Evolutionary conservation across 2,888 invertebrate species (phyloP).

Genomic region (Electrophaes corylata): DNA sequence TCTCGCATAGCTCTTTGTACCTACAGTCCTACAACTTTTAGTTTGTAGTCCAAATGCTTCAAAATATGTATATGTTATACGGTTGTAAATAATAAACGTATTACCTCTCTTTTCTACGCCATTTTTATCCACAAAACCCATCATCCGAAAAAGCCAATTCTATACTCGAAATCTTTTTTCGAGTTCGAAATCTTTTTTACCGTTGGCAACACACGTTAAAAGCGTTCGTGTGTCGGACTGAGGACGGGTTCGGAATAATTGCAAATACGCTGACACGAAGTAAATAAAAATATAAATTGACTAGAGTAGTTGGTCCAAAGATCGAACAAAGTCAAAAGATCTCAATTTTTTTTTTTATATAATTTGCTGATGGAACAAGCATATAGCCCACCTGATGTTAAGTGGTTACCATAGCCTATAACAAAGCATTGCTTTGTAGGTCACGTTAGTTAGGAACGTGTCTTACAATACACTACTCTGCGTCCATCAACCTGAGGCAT

Average conservation of each 20-base stretch:
- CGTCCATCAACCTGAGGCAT: too few species aligned
- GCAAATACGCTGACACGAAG: conserved; percentile 10
- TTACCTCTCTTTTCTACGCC: background rate
- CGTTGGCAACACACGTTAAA: conserved; percentile 32
- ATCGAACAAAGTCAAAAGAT: background rate
- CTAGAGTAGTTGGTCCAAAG: background rate
- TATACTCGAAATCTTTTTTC: conserved; percentile 13
- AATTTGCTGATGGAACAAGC: too few species aligned
- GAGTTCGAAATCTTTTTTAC: conserved; percentile 11
- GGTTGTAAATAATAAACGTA: too few species aligned
- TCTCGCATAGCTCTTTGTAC: too few species aligned
- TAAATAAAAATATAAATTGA: conserved; percentile 23
- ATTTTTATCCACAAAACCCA: background rate
- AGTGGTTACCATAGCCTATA: too few species aligned
- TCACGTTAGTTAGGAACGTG: too few species aligned
- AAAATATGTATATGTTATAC: too few species aligned
- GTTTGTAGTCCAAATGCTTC: too few species aligned
- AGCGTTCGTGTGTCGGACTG: conserved; percentile 42
- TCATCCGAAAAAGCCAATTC: conserved; percentile 5
- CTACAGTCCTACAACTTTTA: too few species aligned
- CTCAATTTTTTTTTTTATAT: background rate
- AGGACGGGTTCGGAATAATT: conserved; percentile 35
- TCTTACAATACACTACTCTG: too few species aligned
- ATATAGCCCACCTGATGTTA: too few species aligned
- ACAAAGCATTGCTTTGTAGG: too few species aligned